A percentile compares a stretch with the other conserved stretches of the same genome.
Conservation (phyloP, 2,113 vertebrate species). For the Callionymus lyra region DNA sequence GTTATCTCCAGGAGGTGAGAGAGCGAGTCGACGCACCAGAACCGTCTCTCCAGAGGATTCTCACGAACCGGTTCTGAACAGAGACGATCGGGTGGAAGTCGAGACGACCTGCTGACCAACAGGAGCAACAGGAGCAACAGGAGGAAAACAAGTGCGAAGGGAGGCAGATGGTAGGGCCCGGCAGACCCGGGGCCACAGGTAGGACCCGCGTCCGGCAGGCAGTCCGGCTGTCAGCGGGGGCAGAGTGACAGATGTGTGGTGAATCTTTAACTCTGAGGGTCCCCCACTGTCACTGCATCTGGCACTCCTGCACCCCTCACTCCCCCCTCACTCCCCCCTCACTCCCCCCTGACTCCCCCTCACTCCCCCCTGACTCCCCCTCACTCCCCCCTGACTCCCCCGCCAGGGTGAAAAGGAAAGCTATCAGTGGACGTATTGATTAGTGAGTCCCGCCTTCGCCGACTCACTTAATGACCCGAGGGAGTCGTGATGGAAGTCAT, state of each 20-base stretch:
- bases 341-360: constrained; percentile 34
- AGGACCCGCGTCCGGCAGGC: constrained; percentile 42
- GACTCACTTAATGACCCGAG: constrained; percentile 62
- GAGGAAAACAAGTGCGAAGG: not conserved
- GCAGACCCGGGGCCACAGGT: constrained; percentile 44
- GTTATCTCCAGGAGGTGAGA: constrained; percentile 5
- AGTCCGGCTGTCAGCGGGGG: constrained; percentile 43
- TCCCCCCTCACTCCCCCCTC: constrained; percentile 61
- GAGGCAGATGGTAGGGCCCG: constrained; percentile 42
- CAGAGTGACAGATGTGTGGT: constrained; percentile 70
- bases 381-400: constrained; percentile 37
- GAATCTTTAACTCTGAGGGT: constrained; percentile 66
- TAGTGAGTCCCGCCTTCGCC: constrained; percentile 41
- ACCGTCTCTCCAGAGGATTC: constrained; percentile 20
- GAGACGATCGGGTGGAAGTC: constrained; percentile 11
- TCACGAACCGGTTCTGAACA: constrained; percentile 21
- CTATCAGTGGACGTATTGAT: constrained; percentile 69
- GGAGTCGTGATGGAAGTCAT: constrained; percentile 59
- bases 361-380: constrained; percentile 63
- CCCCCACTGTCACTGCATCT: constrained; percentile 65
- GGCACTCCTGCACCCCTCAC: constrained; percentile 38
- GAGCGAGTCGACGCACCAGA: constrained; percentile 25
- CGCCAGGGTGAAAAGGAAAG: constrained; percentile 52
- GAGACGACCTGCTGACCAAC: not conserved
- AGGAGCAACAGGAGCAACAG: not conserved